Conservation (phyloP, 2,888 invertebrate species). For the Leucozona laternaria region DNA sequence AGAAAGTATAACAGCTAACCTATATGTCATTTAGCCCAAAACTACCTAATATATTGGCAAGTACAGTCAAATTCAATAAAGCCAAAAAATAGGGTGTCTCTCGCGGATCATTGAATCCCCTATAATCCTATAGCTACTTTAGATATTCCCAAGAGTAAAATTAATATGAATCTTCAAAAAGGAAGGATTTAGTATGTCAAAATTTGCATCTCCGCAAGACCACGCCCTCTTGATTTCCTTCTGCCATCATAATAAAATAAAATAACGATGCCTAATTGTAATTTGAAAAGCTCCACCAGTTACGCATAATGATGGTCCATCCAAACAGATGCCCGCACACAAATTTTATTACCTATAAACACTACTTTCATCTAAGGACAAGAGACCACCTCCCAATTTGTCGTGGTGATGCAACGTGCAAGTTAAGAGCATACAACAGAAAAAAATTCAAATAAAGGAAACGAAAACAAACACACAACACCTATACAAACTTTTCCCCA, state of each 20-base stretch:
- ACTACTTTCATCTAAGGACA: conserved; percentile 46
- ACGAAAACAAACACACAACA: conserved; percentile 58
- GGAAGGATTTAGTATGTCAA: conserved; percentile 36
- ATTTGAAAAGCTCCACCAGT: conserved; percentile 65
- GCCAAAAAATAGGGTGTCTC: no score
- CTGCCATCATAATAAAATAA: conserved; percentile 14
- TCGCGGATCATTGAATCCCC: neutral
- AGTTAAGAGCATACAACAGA: neutral
- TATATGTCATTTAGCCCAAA: no score
- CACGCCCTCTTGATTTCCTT: neutral
- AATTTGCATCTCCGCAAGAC: neutral
- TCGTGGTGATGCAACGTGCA: conserved; percentile 1
- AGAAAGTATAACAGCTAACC: no score
- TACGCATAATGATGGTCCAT: conserved; percentile 63
- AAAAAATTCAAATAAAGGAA: conserved; percentile 10
- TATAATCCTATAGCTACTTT: neutral
- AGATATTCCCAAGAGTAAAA: neutral
- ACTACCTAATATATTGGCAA: no score
- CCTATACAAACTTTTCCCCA: neutral
- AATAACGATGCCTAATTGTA: conserved; percentile 57
- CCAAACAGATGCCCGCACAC: conserved; percentile 64
- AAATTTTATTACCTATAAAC: conserved; percentile 68
- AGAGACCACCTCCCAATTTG: conserved; percentile 61
- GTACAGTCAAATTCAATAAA: no score
- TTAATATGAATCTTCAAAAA: neutral